Conservation (phyloP, 2,888 invertebrate genomes). For the Athalia cordata region DNA sequence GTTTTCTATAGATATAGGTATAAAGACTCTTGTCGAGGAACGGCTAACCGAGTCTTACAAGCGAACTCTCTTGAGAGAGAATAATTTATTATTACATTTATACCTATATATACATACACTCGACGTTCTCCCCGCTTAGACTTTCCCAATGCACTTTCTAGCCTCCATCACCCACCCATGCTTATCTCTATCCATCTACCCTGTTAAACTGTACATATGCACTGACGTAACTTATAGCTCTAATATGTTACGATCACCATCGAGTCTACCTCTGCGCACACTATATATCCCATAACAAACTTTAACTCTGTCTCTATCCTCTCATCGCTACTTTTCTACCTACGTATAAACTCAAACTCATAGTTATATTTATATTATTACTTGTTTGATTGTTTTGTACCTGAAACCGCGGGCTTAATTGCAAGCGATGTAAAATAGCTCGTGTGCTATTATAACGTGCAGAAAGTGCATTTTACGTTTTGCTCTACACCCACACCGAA, state of each 20-base stretch:
- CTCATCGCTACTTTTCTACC: slow-evolving; percentile 49
- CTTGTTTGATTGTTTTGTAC: slow-evolving; percentile 49
- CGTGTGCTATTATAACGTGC: slow-evolving; percentile 48
- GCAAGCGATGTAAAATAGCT: slow-evolving; percentile 35
- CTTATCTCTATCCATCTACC: slow-evolving; percentile 39
- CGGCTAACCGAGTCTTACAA: not conserved
- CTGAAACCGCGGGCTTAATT: slow-evolving; percentile 52
- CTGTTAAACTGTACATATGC: slow-evolving; percentile 19
- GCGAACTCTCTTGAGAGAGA: slow-evolving; percentile 52
- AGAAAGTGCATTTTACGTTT: slow-evolving; percentile 56
- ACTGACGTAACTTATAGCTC: slow-evolving; percentile 40
- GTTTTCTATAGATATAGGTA: not conserved
- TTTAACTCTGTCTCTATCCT: slow-evolving; percentile 3
- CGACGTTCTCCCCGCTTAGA: slow-evolving; percentile 56
- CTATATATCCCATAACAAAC: not conserved
- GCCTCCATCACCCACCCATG: slow-evolving; percentile 48
- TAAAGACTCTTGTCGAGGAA: not conserved
- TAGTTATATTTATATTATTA: slow-evolving; percentile 9
- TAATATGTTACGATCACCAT: slow-evolving; percentile 36
- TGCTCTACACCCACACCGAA: slow-evolving; percentile 26
- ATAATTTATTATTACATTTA: slow-evolving; percentile 70
- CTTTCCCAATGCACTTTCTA: slow-evolving; percentile 72
- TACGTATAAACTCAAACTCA: not conserved
- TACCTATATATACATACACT: slow-evolving; percentile 39
- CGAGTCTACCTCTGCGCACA: not conserved